Evolutionary conservation across 2,888 invertebrate species (phyloP).

Genomic region (Morpho deidamia): DNA sequence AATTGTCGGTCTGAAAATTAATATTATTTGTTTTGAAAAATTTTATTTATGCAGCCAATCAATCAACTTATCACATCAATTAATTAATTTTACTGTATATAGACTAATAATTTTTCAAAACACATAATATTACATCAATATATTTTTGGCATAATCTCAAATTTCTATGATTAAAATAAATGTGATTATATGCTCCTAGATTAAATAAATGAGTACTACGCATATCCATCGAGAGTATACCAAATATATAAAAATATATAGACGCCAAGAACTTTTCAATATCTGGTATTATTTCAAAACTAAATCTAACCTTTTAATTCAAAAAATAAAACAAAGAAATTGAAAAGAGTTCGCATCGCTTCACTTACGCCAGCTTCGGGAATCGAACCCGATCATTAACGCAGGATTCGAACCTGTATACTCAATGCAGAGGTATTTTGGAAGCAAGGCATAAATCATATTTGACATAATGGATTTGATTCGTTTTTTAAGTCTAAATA

Average conservation of each 20-base stretch:
- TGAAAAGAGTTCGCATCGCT: slow-evolving; percentile 5
- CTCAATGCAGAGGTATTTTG: background rate
- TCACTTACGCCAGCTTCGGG: background rate
- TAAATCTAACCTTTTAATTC: background rate
- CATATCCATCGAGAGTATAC: background rate
- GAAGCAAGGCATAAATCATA: too few relatives aligned
- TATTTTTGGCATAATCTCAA: slow-evolving; percentile 6
- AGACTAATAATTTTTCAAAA: background rate
- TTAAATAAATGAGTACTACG: too few relatives aligned
- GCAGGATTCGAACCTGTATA: slow-evolving; percentile 16
- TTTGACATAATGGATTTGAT: too few relatives aligned
- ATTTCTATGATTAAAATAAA: background rate
- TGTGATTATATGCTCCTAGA: too few relatives aligned
- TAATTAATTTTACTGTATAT: too few relatives aligned
- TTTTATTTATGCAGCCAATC: too few relatives aligned
- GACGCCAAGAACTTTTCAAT: background rate
- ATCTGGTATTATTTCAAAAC: background rate
- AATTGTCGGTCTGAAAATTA: background rate
- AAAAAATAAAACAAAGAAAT: background rate
- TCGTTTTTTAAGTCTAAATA: too few relatives aligned
- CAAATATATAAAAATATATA: background rate
- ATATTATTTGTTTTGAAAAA: slow-evolving; percentile 6
- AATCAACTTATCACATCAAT: too few relatives aligned
- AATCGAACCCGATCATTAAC: slow-evolving; percentile 11
- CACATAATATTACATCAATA: slow-evolving; percentile 1